Evolutionary conservation across 2,888 invertebrate genomes (phyloP).

Genomic region (Maniola hyperantus): DNA sequence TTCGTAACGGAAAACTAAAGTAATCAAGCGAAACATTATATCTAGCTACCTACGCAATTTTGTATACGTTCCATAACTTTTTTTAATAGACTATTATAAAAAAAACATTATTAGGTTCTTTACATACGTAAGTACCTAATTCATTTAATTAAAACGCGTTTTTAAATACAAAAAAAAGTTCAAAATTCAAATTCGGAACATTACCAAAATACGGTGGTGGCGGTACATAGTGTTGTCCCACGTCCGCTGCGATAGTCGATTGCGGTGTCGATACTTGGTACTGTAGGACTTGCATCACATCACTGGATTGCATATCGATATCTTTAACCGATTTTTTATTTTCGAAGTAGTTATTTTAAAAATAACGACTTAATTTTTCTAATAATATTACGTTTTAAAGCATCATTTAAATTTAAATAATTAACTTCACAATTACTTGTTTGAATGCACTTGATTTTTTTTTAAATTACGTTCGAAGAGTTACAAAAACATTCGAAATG

Average conservation of each 20-base stretch:
- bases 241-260: conserved; percentile 71
- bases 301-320: conserved; percentile 54
- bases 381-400: not conserved
- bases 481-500: conserved; percentile 51
- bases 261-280: conserved; percentile 83
- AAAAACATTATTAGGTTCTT: too few species aligned
- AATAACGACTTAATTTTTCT: not conserved
- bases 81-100: too few species aligned
- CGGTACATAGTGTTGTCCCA: conserved; percentile 74
- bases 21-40: too few species aligned
- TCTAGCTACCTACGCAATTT: too few species aligned
- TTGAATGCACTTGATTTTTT: not conserved
- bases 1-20: too few species aligned
- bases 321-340: not conserved
- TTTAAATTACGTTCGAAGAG: conserved; percentile 13
- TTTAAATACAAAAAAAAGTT: not conserved
- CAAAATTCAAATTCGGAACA: conserved; percentile 9
- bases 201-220: conserved; percentile 79
- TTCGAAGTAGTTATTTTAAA: too few species aligned
- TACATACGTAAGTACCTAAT: too few species aligned
- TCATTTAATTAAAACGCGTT: too few species aligned
- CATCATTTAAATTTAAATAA: not conserved
- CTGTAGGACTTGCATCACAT: conserved; percentile 86
- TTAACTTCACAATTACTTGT: not conserved
- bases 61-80: too few species aligned